Percentiles rank a stretch among this genome's conserved stretches.
Evolutionary conservation across 2,797 vertebrate genomes (phyloP).

Genomic region (Acrocephalus scirpaceus): DNA sequence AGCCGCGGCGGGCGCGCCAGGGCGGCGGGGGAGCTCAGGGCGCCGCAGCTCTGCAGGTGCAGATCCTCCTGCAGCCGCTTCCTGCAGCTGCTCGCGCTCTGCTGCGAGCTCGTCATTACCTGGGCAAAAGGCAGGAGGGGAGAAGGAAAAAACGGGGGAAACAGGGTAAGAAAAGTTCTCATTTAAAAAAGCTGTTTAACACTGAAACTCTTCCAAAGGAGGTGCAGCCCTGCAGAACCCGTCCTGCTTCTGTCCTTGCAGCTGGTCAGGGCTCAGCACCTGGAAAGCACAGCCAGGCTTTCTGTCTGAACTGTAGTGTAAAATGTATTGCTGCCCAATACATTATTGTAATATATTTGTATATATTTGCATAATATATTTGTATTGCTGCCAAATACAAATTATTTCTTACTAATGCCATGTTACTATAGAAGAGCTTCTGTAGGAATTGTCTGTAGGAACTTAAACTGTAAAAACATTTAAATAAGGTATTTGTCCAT

Average conservation of each 20-base stretch:
- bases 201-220: neutral
- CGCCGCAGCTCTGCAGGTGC: slow-evolving; percentile 88
- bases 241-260: neutral
- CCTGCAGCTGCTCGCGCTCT: slow-evolving; percentile 71
- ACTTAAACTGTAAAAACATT: neutral
- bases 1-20: slow-evolving; percentile 68
- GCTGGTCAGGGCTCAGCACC: neutral
- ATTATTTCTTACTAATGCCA: neutral
- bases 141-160: neutral
- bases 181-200: neutral
- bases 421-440: neutral
- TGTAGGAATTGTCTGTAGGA: neutral
- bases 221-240: neutral
- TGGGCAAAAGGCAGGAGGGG: neutral
- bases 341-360: no score
- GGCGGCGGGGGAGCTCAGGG: slow-evolving; percentile 78
- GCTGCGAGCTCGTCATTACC: slow-evolving; percentile 84
- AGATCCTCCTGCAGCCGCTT: slow-evolving; percentile 82
- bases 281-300: neutral
- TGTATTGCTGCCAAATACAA: neutral
- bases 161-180: neutral
- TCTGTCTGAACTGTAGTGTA: neutral
- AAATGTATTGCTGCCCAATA: neutral
- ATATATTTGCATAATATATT: no score
- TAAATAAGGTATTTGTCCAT: neutral